Percentiles rank a stretch among this genome's conserved stretches.
These are phyloP conservation scores for Sebastes reedi DNA, from an alignment of 2,797 vertebrate species.

Conservation along the genomic window DNA sequence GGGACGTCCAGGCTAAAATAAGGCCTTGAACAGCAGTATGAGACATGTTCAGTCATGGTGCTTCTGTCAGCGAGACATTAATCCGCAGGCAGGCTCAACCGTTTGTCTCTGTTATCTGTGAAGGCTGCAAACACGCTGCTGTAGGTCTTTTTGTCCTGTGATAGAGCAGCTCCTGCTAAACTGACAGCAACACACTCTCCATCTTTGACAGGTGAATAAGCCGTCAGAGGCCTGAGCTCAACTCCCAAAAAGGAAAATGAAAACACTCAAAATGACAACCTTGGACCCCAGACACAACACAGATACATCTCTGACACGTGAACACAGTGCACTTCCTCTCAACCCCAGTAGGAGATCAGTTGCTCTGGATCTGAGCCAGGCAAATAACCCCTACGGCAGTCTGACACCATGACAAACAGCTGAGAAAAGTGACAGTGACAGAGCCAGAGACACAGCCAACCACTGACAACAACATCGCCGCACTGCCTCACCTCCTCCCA, in stretches of 20 bases:
- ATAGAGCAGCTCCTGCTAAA: background rate
- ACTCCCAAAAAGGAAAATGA: background rate
- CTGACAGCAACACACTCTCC: background rate
- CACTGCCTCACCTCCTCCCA: background rate
- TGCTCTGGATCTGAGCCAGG: constrained; percentile 19
- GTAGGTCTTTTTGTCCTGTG: background rate
- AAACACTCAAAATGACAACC: constrained; percentile 2
- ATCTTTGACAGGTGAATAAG: constrained; percentile 11
- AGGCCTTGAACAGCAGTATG: constrained; percentile 28
- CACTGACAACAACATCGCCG: constrained; percentile 8
- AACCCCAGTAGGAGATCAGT: background rate
- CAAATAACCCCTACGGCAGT: background rate
- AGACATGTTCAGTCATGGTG: constrained; percentile 28
- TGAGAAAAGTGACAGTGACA: constrained; percentile 36
- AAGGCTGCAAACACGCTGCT: background rate
- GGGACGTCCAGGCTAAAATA: constrained; percentile 30
- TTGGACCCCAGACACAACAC: constrained; percentile 1
- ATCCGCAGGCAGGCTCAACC: background rate
- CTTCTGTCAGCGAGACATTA: background rate
- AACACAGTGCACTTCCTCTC: constrained; percentile 15
- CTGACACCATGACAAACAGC: constrained; percentile 23
- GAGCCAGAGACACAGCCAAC: constrained; percentile 14
- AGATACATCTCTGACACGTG: background rate
- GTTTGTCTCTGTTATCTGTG: background rate
- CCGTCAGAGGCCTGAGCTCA: background rate